A percentile compares a stretch with the other conserved stretches of the same genome.
Evolutionary conservation across 2,797 vertebrate species (phyloP).

Genomic region (Tapera naevia): DNA sequence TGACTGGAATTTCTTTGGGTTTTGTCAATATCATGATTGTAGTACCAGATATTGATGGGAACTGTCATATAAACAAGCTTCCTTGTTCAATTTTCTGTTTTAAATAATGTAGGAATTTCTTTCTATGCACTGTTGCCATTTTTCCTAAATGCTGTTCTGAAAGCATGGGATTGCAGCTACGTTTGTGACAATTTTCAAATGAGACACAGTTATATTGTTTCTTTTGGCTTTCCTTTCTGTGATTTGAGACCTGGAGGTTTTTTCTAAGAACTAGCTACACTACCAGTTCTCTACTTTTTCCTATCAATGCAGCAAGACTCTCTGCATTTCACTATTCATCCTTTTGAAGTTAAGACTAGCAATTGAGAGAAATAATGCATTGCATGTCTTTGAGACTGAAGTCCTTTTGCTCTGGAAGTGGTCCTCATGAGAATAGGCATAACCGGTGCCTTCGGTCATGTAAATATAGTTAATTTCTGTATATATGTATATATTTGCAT

Average conservation of each 20-base stretch:
- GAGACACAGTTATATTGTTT: neutral
- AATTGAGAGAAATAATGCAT: neutral
- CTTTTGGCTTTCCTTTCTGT: neutral
- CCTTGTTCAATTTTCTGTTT: neutral
- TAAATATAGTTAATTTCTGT: neutral
- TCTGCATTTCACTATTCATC: neutral
- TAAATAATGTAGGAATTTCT: neutral
- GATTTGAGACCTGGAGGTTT: neutral
- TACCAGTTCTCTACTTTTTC: neutral
- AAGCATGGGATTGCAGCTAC: neutral
- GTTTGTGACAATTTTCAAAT: neutral
- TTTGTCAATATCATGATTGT: neutral
- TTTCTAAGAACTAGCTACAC: neutral
- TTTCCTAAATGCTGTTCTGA: neutral
- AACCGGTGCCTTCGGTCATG: neutral
- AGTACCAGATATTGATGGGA: neutral
- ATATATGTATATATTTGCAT: too few relatives aligned
- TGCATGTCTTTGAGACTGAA: neutral
- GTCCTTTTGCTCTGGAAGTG: neutral
- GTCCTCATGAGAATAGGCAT: neutral
- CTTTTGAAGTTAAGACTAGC: neutral
- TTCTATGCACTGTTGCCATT: neutral
- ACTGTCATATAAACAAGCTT: neutral
- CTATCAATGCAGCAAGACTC: neutral
- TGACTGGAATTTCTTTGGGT: neutral